A percentile compares a stretch with the other conserved stretches of the same genome.
phyloP scores from a whole-genome alignment of 2,888 invertebrate genomes.

The Epicampocera succincta region DNA sequence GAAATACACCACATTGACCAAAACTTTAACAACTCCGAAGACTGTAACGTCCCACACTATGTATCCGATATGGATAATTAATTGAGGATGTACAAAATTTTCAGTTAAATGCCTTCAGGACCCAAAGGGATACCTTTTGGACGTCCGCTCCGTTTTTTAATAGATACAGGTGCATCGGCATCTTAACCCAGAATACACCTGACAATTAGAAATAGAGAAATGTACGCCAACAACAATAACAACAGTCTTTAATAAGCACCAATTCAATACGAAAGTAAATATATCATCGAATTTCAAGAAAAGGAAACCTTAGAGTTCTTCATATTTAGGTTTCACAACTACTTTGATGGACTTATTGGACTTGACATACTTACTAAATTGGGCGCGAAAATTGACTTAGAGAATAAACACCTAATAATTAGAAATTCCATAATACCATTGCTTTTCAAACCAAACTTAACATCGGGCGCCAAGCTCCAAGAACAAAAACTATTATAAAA shows the following conservation, averaged over 20 bases:
- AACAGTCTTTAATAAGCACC: constrained; percentile 22
- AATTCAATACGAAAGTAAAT: constrained; percentile 22
- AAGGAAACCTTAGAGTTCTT: constrained; percentile 25
- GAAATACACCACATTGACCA: constrained; percentile 16
- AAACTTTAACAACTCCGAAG: constrained; percentile 1
- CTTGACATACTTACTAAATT: constrained; percentile 8
- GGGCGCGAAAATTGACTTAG: constrained; percentile 6
- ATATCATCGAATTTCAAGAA: constrained; percentile 40
- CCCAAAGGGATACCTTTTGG: constrained; percentile 42
- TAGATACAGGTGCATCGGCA: constrained; percentile 45
- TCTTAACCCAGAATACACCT: constrained; percentile 57
- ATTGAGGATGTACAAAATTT: constrained; percentile 19
- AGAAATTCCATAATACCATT: not conserved
- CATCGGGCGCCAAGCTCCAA: constrained; percentile 30
- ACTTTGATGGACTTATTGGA: constrained; percentile 4
- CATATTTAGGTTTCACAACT: constrained; percentile 1
- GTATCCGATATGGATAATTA: constrained; percentile 7
- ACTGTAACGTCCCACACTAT: constrained; percentile 12
- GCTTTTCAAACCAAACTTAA: constrained; percentile 21
- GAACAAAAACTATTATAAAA: constrained; percentile 48
- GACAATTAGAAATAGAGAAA: constrained; percentile 24
- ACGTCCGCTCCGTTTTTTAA: constrained; percentile 53
- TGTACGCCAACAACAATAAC: constrained; percentile 41
- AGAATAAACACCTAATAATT: constrained; percentile 9
- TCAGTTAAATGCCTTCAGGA: constrained; percentile 10